phyloP scores from a whole-genome alignment of 1,140 invertebrate genomes.

The Dendrolimus punctatus region DNA sequence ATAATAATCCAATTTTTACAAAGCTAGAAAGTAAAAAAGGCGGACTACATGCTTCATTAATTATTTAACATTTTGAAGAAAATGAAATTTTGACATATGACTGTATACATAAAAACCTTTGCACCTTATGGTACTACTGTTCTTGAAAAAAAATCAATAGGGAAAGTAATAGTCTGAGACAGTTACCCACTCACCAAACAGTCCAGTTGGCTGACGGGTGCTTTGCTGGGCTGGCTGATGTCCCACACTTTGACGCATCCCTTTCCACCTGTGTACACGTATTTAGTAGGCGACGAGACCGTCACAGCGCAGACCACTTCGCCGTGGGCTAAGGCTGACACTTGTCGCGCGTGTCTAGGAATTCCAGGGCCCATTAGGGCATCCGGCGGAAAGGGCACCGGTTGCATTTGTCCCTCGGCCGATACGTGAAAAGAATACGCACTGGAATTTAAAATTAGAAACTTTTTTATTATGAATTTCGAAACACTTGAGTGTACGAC shows the following conservation, averaged over 20 bases:
- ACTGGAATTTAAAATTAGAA: slow-evolving; percentile 64
- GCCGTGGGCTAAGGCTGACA: slow-evolving; percentile 94
- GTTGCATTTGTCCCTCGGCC: slow-evolving; percentile 88
- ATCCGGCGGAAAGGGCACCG: slow-evolving; percentile 95
- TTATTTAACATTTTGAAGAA: too few relatives aligned
- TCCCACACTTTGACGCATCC: slow-evolving; percentile 98
- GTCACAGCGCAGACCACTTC: slow-evolving; percentile 94
- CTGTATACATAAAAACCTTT: too few relatives aligned
- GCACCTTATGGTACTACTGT: too few relatives aligned
- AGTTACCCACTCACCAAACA: slow-evolving; percentile 84
- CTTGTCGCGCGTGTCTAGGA: slow-evolving; percentile 92
- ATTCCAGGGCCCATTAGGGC: slow-evolving; percentile 95
- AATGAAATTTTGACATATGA: too few relatives aligned
- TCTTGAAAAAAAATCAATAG: too few relatives aligned
- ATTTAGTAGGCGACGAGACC: slow-evolving; percentile 95
- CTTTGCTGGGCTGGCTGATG: slow-evolving; percentile 88
- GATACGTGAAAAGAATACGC: slow-evolving; percentile 95
- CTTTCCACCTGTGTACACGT: slow-evolving; percentile 98
- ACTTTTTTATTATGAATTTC: neutral
- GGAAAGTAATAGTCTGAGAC: slow-evolving; percentile 22
- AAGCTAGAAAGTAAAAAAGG: too few relatives aligned
- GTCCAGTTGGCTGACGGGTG: slow-evolving; percentile 86
- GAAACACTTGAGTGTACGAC: neutral
- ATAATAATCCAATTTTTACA: too few relatives aligned
- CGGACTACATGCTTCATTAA: too few relatives aligned